Percentiles rank a stretch among this genome's conserved stretches.
phyloP scores from a whole-genome alignment of 1,140 invertebrate species.

The Calephelis nemesis region DNA sequence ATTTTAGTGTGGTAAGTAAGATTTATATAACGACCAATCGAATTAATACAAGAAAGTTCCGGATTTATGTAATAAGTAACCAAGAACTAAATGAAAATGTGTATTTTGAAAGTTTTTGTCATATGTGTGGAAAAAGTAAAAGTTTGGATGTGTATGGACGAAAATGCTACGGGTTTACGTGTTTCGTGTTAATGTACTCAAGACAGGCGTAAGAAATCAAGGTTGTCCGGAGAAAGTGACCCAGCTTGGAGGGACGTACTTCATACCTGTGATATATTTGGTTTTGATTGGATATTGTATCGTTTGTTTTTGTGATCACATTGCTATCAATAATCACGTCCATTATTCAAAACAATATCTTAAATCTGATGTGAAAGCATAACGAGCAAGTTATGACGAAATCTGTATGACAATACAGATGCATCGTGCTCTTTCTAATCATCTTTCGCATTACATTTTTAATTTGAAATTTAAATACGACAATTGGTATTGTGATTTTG shows the following conservation, averaged over 20 bases:
- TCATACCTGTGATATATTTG: conserved; percentile 13
- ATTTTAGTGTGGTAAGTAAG: conserved; percentile 37
- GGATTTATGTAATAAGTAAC: conserved; percentile 39
- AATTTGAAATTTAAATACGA: no score
- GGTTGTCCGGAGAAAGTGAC: conserved; percentile 71
- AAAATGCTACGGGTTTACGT: conserved; percentile 57
- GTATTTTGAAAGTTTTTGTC: conserved; percentile 49
- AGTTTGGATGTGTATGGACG: conserved; percentile 51
- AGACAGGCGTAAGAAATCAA: conserved; percentile 66
- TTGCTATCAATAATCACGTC: no score
- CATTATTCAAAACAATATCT: no score
- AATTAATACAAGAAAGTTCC: conserved; percentile 26
- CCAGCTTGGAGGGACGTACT: conserved; percentile 41
- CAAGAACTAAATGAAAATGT: conserved; percentile 43
- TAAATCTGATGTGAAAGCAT: no score
- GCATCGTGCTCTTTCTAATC: no score
- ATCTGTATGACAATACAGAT: no score
- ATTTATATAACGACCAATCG: conserved; percentile 4
- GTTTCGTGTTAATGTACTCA: conserved; percentile 50
- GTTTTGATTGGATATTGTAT: conserved; percentile 3
- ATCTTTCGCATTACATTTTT: no score
- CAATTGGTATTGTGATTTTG: no score
- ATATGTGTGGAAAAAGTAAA: conserved; percentile 60
- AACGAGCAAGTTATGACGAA: no score
- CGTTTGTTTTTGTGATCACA: no score